A percentile compares a stretch with the other conserved stretches of the same genome.
Conservation (phyloP, 1,140 invertebrate genomes). For the Aphaenogaster ashmeadi region DNA sequence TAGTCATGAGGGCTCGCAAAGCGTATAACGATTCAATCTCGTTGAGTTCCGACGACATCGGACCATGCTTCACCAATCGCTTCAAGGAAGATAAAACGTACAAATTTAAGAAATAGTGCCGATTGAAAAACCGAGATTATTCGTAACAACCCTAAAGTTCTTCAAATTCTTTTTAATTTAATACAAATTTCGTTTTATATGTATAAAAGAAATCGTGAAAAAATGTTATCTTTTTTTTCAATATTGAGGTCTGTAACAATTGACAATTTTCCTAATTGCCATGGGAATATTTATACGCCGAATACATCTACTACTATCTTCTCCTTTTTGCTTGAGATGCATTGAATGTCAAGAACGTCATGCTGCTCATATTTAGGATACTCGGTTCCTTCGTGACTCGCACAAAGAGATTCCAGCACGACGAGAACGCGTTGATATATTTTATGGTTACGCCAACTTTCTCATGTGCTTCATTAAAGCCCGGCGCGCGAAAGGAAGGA, state of each 20-base stretch:
- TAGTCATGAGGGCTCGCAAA: conserved; percentile 30
- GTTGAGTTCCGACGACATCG: background rate
- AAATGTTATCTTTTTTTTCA: background rate
- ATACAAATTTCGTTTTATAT: background rate
- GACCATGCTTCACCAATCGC: background rate
- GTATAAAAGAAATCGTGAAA: no score
- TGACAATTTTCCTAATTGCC: background rate
- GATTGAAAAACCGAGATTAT: background rate
- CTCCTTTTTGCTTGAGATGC: background rate
- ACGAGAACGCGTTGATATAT: conserved; percentile 36
- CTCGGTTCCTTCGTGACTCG: conserved; percentile 17
- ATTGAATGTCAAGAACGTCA: background rate
- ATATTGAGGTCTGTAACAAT: background rate
- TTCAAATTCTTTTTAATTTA: background rate
- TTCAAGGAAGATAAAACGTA: background rate
- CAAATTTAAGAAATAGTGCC: background rate
- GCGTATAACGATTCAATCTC: conserved; percentile 50
- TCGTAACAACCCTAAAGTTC: background rate
- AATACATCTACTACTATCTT: background rate
- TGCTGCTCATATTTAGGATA: conserved; percentile 27
- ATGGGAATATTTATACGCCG: background rate
- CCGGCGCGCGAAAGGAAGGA: conserved; percentile 27
- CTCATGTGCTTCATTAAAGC: conserved; percentile 35
- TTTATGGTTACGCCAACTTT: conserved; percentile 36
- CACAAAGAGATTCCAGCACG: conserved; percentile 52